A percentile compares a stretch with the other conserved stretches of the same genome.
These are phyloP conservation scores for Anomalospiza imberbis DNA, from an alignment of 2,797 vertebrate species.

Conservation along the genomic window DNA sequence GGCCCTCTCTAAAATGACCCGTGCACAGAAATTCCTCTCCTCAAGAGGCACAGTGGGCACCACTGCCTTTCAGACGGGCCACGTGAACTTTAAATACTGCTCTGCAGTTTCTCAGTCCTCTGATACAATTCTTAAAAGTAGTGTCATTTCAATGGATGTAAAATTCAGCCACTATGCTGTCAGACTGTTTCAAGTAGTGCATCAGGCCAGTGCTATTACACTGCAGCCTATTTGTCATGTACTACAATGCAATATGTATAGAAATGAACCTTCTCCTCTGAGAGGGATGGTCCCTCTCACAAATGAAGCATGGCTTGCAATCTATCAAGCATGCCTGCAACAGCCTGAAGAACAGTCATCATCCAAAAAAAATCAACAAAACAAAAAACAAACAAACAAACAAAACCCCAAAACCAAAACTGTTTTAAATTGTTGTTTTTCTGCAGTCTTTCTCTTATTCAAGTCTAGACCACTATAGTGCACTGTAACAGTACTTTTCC, in stretches of 20 bases:
- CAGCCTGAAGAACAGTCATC: neutral
- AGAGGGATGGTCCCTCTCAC: neutral
- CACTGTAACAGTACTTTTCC: neutral
- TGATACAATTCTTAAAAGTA: neutral
- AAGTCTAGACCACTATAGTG: neutral
- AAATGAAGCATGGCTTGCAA: neutral
- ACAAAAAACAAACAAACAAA: neutral
- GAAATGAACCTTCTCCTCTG: neutral
- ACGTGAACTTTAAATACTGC: rapidly evolving
- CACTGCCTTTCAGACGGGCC: neutral
- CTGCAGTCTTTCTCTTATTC: neutral
- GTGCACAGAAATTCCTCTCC: neutral
- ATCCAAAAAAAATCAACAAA: neutral
- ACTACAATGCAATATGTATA: neutral
- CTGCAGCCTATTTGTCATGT: neutral
- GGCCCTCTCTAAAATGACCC: neutral
- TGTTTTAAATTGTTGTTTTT: rapidly evolving
- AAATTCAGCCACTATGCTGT: neutral
- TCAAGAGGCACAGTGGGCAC: neutral
- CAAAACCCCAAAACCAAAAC: neutral
- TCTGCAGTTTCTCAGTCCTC: neutral
- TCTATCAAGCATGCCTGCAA: neutral
- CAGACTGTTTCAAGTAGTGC: neutral
- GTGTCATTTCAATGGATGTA: neutral
- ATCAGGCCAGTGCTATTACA: neutral